These are phyloP conservation scores for Teleogryllus oceanicus DNA, from an alignment of 2,888 invertebrate genomes.

Conservation along the genomic window DNA sequence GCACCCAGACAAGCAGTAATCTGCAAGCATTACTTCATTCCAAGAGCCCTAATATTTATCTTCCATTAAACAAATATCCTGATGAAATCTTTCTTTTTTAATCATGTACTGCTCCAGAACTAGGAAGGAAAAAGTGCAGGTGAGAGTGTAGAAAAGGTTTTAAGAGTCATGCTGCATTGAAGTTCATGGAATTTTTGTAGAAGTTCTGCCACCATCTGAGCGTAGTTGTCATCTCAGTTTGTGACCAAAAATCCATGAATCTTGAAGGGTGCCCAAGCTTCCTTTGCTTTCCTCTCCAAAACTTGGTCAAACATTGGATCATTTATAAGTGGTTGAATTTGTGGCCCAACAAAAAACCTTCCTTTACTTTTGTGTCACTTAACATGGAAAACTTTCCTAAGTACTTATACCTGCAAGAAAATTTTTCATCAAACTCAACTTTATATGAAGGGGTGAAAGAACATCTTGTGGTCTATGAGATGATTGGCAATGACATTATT, in stretches of 20 bases:
- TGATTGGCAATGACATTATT: no score
- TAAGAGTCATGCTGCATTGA: neutral
- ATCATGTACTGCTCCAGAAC: no score
- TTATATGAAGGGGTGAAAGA: no score
- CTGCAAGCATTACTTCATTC: no score
- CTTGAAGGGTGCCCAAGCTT: neutral
- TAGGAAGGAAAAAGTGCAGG: no score
- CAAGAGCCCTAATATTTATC: no score
- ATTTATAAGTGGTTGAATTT: slow-evolving; percentile 4
- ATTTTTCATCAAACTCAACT: neutral
- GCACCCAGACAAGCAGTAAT: no score
- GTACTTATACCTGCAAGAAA: neutral
- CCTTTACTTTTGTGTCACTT: slow-evolving; percentile 18
- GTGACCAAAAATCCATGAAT: neutral
- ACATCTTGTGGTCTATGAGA: no score
- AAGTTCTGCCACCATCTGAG: neutral
- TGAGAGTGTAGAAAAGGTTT: no score
- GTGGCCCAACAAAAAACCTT: neutral
- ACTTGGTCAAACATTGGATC: neutral
- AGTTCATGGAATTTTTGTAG: slow-evolving; percentile 25
- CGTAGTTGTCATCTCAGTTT: neutral
- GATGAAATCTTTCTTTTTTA: no score
- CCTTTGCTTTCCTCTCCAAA: neutral
- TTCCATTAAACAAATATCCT: no score
- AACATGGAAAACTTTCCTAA: slow-evolving; percentile 2